These are phyloP conservation scores for Xenopus tropicalis DNA, from an alignment of 2,113 vertebrate genomes.

Conservation along the genomic window UCB_Xtro_10.0 CM004447.2:18910501-18911000, in stretches of 20 bases:
- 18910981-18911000: slow-evolving; percentile 90
- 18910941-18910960: slow-evolving; percentile 78
- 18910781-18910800: slow-evolving; percentile 87
- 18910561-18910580: slow-evolving; percentile 53
- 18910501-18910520: background rate
- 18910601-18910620: slow-evolving; percentile 77
- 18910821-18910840: slow-evolving; percentile 70
- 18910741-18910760: slow-evolving; percentile 76
- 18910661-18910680: slow-evolving; percentile 67
- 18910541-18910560: slow-evolving; percentile 52
- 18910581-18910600: slow-evolving; percentile 76
- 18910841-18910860: slow-evolving; percentile 67
- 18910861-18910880: slow-evolving; percentile 65
- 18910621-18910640: slow-evolving; percentile 78
- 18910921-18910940: slow-evolving; percentile 83
- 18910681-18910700: slow-evolving; percentile 72
- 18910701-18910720: slow-evolving; percentile 79
- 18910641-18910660: slow-evolving; percentile 74
- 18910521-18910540: background rate
- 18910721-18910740: slow-evolving; percentile 79
- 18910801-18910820: slow-evolving; percentile 79
- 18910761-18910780: slow-evolving; percentile 84
- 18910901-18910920: slow-evolving; percentile 73
- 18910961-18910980: slow-evolving; percentile 86
- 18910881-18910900: slow-evolving; percentile 78